Base-by-base conservation (phyloP, 1,140 invertebrate genomes). In the Trissolcus basalis region DNA sequence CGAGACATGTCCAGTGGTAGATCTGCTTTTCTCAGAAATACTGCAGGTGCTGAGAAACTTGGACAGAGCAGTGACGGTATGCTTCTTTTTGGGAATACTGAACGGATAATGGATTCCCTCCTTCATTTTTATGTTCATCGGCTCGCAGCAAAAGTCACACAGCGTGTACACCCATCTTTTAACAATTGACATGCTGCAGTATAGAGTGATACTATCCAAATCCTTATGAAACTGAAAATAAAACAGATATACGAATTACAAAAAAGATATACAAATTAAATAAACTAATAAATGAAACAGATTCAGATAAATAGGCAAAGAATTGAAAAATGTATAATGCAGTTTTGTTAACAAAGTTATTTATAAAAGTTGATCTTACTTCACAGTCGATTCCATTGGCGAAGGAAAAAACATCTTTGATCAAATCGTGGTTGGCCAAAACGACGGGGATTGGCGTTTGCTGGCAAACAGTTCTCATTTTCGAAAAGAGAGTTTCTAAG, bases 121-220 rank as follows among this genome's bases (percentile, higher is more conserved):
- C 0, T 81, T 60, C 39, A 89, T 55, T 0, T 80, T 19, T 5
- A 92, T 83, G 19, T 80, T 83, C 9, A 90, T 70, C 6, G 83
- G 60, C 0, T 83, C 67, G 67, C 91, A 92, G 68, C 89, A 90
- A 50, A 83, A 81, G 74, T 91, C 90, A 27, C 90, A 89, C 4
- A 92, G 77, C 0, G 87, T 89, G 81, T 84, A 92, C 1, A 86
- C 88, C 89, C 90, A 91, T 45, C 91, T 86, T 32, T 88, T 88
- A 0, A 88, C 86, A 1, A 88, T 83, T 0, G 91, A 89, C 39
- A 83, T 73, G 39, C 90, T 91, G 71, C 92, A 93, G 45, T 87
- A 82, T 2, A 83, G 44, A 0, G 81, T 19, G n/a, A 82, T 58
- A 36, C 53, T 84, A 27, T 90, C 89, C 0, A 74, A 54, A 0